These are phyloP conservation scores for Psittacula derbiana DNA, from an alignment of 2,797 vertebrate species.

Conservation along the genomic window DNA sequence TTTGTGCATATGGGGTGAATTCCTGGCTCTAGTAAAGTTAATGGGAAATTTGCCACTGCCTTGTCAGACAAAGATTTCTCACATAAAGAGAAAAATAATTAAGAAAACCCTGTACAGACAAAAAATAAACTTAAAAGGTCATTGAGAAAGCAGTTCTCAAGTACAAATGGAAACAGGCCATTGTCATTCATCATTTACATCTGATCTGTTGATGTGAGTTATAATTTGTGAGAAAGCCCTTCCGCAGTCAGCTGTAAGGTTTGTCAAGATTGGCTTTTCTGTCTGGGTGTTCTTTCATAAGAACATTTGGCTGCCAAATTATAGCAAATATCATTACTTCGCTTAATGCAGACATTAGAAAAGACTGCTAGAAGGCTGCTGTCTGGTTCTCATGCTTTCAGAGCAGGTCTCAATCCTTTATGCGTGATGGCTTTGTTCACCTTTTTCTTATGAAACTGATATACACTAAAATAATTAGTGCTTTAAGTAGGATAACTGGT, in stretches of 20 bases:
- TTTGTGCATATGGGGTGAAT: not conserved
- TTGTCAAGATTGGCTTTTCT: constrained; percentile 16
- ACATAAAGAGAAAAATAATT: constrained; percentile 46
- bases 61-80: constrained; percentile 38
- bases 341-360: not conserved
- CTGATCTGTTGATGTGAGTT: constrained; percentile 19
- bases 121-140: constrained; percentile 57
- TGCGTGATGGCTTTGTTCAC: not conserved
- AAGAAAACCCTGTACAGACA: not conserved
- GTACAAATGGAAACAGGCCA: constrained; percentile 21
- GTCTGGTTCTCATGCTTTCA: not conserved
- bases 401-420: not conserved
- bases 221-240: constrained; percentile 36
- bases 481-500: not conserved
- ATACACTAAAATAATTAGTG: not conserved
- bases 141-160: constrained; percentile 9
- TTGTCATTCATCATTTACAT: constrained; percentile 50
- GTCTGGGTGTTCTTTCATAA: constrained; percentile 36
- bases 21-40: not conserved
- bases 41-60: constrained; percentile 19
- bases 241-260: not conserved
- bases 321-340: constrained; percentile 10
- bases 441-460: not conserved
- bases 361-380: not conserved
- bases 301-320: constrained; percentile 18